Base-by-base conservation (phyloP, 2,888 invertebrate species). In the Erebia aethiops region DNA sequence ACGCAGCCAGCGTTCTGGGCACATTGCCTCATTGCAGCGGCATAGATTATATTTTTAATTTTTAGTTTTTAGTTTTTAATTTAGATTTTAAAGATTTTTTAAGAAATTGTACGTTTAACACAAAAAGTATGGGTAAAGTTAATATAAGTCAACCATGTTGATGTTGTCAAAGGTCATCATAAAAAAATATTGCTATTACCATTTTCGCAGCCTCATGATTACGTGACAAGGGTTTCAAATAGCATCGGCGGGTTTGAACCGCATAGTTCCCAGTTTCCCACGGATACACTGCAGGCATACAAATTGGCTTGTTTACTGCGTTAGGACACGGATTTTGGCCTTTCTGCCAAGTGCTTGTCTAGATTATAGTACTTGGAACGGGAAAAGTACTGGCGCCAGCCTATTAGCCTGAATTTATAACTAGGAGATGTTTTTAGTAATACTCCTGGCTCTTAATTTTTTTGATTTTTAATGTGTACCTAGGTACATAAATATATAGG, bases 251-350 rank as follows among this genome's bases (percentile, higher is more conserved):
- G 21, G 52, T 65, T 67, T 63, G n/a, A 60, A 66, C 35, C 68
- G 62, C 69, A 66, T 61, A 69, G 64, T 68, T 71, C 61, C 52
- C 61, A 73, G 26, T 26, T 26, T 26, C 26, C 26, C 26, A 26
- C 26, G 61, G 65, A 60, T 35, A 67, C 60, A 67, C 68, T 62
- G 21, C 69, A 62, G 75, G 80, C 77, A 82, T 82, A 77, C 74
- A 77, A 79, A 82, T 74, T 71, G 73, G 75, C 75, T 74, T 69
- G 75, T 80, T 80, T 75, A 71, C 51, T 78, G 80, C 81, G 77
- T 26, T 84, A 78, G 85, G 86, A 85, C 84, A 84, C 72, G 82
- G 70, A 21, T 69, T 56, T 72, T 73, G 64, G 74, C 70, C 60
- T 51, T 70, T 69, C 46, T 72, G 70, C 71, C 63, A 64, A 73